phyloP scores from a whole-genome alignment of 2,888 invertebrate species.

The Temnothorax unifasciatus region DNA sequence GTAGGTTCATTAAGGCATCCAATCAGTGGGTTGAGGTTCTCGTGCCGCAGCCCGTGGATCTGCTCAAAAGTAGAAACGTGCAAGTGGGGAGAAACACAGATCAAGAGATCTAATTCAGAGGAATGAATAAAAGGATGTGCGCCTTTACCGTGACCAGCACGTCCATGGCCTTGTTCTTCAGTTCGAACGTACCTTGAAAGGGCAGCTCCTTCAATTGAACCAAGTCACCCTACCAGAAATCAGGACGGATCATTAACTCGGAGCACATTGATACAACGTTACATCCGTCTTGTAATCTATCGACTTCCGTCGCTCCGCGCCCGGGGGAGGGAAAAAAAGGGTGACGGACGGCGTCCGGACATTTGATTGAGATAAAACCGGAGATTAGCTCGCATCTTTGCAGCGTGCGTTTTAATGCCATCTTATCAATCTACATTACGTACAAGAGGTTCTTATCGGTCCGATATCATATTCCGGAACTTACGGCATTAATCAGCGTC shows the following conservation, averaged over 20 bases:
- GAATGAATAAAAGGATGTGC: constrained; percentile 48
- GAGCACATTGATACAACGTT: neutral
- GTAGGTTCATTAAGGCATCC: constrained; percentile 94
- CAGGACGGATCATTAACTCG: constrained; percentile 10
- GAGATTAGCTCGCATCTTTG: neutral
- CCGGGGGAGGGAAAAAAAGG: no score
- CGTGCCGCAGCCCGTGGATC: constrained; percentile 95
- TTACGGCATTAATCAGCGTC: constrained; percentile 46
- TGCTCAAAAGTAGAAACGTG: constrained; percentile 75
- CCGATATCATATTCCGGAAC: constrained; percentile 30
- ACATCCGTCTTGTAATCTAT: neutral
- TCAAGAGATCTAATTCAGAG: constrained; percentile 33
- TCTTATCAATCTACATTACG: constrained; percentile 48
- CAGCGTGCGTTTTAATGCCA: constrained; percentile 3
- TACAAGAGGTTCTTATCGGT: constrained; percentile 29
- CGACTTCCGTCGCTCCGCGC: neutral
- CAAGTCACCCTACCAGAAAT: constrained; percentile 91
- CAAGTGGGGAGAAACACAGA: constrained; percentile 15
- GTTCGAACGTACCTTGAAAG: constrained; percentile 89
- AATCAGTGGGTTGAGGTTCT: constrained; percentile 96
- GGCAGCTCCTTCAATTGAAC: constrained; percentile 95
- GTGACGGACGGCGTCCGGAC: neutral
- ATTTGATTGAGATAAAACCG: neutral
- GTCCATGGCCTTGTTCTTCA: constrained; percentile 94
- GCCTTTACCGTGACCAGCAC: constrained; percentile 89